Base-by-base conservation (phyloP, 2,888 invertebrate species). In the Ophion costatus region DNA sequence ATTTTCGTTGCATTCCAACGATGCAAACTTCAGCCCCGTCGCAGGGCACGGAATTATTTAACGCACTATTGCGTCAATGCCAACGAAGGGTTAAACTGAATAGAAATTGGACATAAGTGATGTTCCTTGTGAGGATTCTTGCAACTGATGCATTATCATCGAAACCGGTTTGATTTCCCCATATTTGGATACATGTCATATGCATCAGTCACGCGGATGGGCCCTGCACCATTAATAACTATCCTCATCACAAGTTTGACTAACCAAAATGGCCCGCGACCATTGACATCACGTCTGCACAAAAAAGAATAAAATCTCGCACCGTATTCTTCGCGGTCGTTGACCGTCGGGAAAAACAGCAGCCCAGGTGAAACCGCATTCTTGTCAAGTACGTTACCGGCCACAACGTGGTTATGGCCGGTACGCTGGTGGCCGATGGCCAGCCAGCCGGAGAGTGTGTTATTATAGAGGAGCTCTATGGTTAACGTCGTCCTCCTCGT, bases 311-410 rank as follows among this genome's bases (percentile, higher is more conserved):
- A 9, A 33, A 42, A 51, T n/a, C 20, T 57, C 4, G 57, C 17
- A 17, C 71, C 70, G 73, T 70, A 88, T 87, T 82, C 84, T 85
- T 85, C 86, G 86, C 86, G 89, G 89, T 90, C 89, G 88, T 88
- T 89, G 90, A 87, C 88, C 84, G 87, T 38, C 61, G 24, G 87
- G 88, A 90, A 90, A 90, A 90, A 89, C 89, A 85, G 86, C 86
- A 86, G 85, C 85, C 56, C 89, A 80, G 88, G 90, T 90, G 89
- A 91, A 91, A 91, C 91, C 90, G 91, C 91, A 91, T 91, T 91
- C 91, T 91, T 91, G 89, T 91, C 91, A 91, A 91, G 91, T 91
- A 91, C 91, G 91, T 91, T 90, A 86, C 89, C 45, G 38, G 38
- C 14, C 22, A 74, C 75, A 57, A 82, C 70, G 80, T 75, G 56